Conservation (phyloP, 2,888 invertebrate species). For the Drosophila neoperkinsi region DNA sequence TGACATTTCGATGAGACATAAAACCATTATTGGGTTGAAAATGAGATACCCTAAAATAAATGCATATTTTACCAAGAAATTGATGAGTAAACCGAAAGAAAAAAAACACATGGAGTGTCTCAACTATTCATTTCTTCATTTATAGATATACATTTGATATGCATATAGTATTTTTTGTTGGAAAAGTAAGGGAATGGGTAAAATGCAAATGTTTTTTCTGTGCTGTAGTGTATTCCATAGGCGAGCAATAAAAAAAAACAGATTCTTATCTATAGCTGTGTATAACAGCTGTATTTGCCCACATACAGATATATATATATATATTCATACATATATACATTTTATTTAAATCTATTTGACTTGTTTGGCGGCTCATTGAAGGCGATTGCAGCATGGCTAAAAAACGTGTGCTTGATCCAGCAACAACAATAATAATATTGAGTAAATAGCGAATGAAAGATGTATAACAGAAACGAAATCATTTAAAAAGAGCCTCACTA, state of each 20-base stretch:
- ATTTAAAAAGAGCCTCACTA: constrained; percentile 26
- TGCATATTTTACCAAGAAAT: neutral
- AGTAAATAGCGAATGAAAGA: constrained; percentile 1
- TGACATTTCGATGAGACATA: neutral
- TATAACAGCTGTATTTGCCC: constrained; percentile 51
- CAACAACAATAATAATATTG: constrained; percentile 12
- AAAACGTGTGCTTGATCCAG: constrained; percentile 40
- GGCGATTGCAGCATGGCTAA: neutral
- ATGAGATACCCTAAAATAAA: neutral
- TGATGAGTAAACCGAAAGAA: neutral
- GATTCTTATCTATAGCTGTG: constrained; percentile 31
- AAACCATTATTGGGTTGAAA: neutral
- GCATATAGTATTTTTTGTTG: neutral
- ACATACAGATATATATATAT: neutral
- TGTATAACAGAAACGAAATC: constrained; percentile 28
- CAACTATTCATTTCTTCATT: neutral
- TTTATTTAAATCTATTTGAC: constrained; percentile 63
- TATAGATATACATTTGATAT: neutral
- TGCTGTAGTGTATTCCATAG: neutral
- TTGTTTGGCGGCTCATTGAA: constrained; percentile 63
- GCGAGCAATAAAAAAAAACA: neutral
- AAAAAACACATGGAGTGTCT: neutral
- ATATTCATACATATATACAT: constrained; percentile 23
- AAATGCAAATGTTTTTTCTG: constrained; percentile 14
- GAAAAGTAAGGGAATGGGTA: neutral